These are phyloP conservation scores for Lithophane ornitopus DNA, from an alignment of 2,888 invertebrate species.

Conservation along the genomic window DNA sequence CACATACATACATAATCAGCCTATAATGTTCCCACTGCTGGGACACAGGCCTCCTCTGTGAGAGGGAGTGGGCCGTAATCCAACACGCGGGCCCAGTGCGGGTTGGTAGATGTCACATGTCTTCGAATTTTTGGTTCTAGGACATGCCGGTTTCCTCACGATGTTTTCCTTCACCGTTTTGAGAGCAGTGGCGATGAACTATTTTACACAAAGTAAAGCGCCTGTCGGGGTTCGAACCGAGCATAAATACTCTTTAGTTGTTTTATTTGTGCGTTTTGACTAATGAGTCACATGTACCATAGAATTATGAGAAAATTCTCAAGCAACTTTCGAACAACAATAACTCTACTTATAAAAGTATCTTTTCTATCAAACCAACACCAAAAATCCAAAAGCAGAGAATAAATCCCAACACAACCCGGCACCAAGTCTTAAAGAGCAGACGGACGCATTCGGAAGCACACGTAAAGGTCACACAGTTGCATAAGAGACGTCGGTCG, in stretches of 20 bases:
- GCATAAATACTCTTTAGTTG: neutral
- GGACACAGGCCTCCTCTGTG: too few species aligned
- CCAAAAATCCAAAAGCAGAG: neutral
- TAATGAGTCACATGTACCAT: neutral
- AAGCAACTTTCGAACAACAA: conserved; percentile 6
- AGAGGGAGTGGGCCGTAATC: too few species aligned
- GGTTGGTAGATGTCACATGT: too few species aligned
- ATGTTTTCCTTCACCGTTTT: too few species aligned
- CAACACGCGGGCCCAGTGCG: too few species aligned
- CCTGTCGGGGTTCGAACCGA: too few species aligned
- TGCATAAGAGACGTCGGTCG: conserved; percentile 73
- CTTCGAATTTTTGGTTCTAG: too few species aligned
- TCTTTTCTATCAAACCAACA: neutral
- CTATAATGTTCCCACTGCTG: too few species aligned
- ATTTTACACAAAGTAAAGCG: too few species aligned
- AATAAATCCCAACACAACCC: conserved; percentile 6
- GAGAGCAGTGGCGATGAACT: too few species aligned
- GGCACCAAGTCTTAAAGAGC: conserved; percentile 15
- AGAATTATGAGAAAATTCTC: neutral
- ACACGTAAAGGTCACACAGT: conserved; percentile 69
- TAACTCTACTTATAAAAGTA: neutral
- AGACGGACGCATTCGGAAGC: conserved; percentile 40
- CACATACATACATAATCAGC: too few species aligned
- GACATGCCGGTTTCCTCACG: too few species aligned
- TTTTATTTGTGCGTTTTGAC: neutral